Evolutionary conservation across 2,113 vertebrate species (phyloP).

Genomic region (Cynocephalus volans): DNA sequence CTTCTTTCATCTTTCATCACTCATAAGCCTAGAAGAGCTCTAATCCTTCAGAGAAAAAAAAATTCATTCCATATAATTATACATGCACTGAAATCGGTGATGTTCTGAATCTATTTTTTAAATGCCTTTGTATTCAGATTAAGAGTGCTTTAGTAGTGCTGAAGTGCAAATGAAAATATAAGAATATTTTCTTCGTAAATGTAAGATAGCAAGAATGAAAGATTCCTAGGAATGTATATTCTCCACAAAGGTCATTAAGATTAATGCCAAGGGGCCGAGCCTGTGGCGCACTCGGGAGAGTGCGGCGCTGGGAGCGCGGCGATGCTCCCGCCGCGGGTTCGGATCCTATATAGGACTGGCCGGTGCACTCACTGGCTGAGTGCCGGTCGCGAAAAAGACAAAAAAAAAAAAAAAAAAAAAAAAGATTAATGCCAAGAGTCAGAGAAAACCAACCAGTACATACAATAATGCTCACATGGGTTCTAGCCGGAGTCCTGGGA

Average conservation of each 20-base stretch:
- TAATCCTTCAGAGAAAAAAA: background rate
- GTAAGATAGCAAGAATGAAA: background rate
- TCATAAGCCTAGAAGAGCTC: background rate
- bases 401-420: no score
- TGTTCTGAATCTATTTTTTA: background rate
- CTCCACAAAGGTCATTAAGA: background rate
- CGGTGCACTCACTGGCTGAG: no score
- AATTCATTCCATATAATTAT: background rate
- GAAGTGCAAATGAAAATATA: conserved; percentile 15
- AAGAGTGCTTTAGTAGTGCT: background rate
- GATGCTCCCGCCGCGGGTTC: no score
- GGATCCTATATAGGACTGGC: no score
- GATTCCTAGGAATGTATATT: background rate
- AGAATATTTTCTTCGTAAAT: background rate
- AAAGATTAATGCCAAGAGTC: background rate
- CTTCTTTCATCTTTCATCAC: background rate
- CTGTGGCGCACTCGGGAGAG: no score
- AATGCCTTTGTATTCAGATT: background rate
- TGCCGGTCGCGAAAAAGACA: no score
- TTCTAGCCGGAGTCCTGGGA: background rate
- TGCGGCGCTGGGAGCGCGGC: no score
- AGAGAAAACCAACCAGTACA: background rate
- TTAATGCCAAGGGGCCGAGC: background rate
- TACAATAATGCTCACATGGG: background rate
- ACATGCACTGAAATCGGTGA: background rate